Base-by-base conservation (phyloP, 1,140 invertebrate genomes). In the Drosophila micromelanica region DNA sequence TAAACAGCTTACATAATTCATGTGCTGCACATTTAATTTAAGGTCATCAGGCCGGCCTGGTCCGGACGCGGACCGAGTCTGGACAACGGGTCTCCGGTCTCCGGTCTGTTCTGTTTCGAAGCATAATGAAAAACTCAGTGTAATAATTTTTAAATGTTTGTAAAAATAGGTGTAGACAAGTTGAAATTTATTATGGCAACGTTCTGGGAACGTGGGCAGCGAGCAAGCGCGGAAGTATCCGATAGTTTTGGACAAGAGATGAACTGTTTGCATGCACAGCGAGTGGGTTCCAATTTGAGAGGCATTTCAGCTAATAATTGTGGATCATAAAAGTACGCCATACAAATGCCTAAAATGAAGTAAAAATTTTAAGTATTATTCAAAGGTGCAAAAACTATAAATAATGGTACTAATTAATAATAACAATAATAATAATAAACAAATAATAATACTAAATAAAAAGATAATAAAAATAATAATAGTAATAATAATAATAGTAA, bases 1-100 rank as follows among this genome's bases (percentile, higher is more conserved):
- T 90, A 90, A 86, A 90, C 90, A 87, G 87, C 89, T 90, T 90
- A 90, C 87, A 90, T 90, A 90, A 90, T 90, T 90, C 87, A 90
- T 90, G 89, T 79, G 80, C 80, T 90, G 79, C 76, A 80, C 87
- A 90, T 90, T 90, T 90, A 90, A 90, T 90, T 84, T 90, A 90
- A 84, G 82, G 89, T 90, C 89, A 90, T 84, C 87, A 84, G 76
- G 77, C 79, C 61, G 46, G 68, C 68, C 68, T 15, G 46, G 20
- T 30, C 13, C 46, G 37, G 45, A 38, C 59, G 35, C n/a, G 37
- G n/a, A n/a, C 17, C 13, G 35, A 59, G 35, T 49, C 52, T 62
- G 59, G 55, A 57, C 40, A 42, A 57, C 55, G 55, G n/a, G 20
- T 30, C 59, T 46, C 54, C 54, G 59, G 23, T 17, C 51, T 17